Percentiles rank a stretch among this genome's conserved stretches.
These are phyloP conservation scores for Euleptes europaea DNA, from an alignment of 2,113 vertebrate species.

Conservation along the genomic window DNA sequence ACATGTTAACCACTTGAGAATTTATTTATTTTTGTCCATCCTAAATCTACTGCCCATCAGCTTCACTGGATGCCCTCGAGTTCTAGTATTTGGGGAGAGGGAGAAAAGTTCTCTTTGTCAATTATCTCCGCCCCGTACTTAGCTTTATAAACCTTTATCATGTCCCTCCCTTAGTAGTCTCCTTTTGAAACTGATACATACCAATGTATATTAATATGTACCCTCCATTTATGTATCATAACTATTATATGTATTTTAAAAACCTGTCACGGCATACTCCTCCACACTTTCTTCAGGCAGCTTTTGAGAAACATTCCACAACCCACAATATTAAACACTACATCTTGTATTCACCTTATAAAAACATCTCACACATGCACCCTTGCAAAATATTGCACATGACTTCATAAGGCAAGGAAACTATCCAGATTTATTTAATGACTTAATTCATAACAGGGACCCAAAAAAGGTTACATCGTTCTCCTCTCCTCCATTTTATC, in stretches of 20 bases:
- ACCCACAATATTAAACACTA: neutral
- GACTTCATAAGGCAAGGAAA: neutral
- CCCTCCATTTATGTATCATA: conserved; percentile 8
- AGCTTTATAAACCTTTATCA: no score
- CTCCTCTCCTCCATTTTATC: no score
- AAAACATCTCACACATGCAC: neutral
- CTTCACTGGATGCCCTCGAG: no score
- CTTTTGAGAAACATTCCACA: neutral
- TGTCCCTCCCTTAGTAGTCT: neutral
- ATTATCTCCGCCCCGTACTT: no score
- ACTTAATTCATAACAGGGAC: no score
- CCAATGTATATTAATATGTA: no score
- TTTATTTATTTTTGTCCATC: no score
- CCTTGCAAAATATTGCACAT: neutral
- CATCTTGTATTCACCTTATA: neutral
- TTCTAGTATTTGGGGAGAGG: no score
- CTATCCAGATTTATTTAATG: neutral
- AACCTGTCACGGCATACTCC: neutral
- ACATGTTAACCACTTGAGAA: no score
- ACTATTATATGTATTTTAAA: neutral
- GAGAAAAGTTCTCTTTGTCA: no score
- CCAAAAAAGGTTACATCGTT: no score
- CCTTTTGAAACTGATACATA: neutral
- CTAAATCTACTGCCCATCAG: no score
- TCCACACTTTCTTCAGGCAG: conserved; percentile 7